phyloP scores from a whole-genome alignment of 2,888 invertebrate genomes.

The Muscina levida region DNA sequence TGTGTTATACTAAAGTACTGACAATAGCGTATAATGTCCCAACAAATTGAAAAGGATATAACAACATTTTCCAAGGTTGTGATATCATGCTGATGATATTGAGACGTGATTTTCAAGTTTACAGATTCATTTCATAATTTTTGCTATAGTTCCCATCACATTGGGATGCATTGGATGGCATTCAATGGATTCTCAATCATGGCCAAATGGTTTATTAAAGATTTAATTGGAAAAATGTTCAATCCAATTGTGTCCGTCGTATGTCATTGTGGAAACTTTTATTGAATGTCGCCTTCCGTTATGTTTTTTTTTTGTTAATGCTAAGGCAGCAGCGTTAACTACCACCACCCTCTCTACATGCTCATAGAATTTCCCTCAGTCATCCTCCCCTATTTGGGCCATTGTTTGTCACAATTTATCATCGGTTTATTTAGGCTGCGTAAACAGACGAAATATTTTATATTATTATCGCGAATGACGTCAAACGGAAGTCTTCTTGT shows the following conservation, averaged over 20 bases:
- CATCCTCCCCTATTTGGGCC: too few relatives aligned
- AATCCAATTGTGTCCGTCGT: not conserved
- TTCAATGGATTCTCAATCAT: not conserved
- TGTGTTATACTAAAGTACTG: conserved; percentile 1
- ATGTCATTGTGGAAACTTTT: not conserved
- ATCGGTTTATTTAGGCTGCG: not conserved
- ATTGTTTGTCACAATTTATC: not conserved
- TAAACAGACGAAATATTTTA: not conserved
- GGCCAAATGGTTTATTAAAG: not conserved
- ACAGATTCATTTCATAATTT: too few relatives aligned
- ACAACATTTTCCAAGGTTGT: conserved; percentile 29
- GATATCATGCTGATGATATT: conserved; percentile 15
- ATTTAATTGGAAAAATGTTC: not conserved
- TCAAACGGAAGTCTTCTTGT: not conserved
- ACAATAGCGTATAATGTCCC: conserved; percentile 10
- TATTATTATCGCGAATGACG: not conserved
- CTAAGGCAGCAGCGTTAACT: too few relatives aligned
- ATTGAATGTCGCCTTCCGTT: not conserved
- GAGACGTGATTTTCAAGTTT: conserved; percentile 43
- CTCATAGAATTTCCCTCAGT: too few relatives aligned
- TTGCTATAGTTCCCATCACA: not conserved
- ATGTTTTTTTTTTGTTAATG: not conserved
- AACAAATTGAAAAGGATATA: conserved; percentile 11
- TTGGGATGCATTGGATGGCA: not conserved
- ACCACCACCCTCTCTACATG: too few relatives aligned